Evolutionary conservation across 2,113 vertebrate species (phyloP), one percentile per base, ranked within the genome.

Genomic region (Casuarius casuarius): DNA sequence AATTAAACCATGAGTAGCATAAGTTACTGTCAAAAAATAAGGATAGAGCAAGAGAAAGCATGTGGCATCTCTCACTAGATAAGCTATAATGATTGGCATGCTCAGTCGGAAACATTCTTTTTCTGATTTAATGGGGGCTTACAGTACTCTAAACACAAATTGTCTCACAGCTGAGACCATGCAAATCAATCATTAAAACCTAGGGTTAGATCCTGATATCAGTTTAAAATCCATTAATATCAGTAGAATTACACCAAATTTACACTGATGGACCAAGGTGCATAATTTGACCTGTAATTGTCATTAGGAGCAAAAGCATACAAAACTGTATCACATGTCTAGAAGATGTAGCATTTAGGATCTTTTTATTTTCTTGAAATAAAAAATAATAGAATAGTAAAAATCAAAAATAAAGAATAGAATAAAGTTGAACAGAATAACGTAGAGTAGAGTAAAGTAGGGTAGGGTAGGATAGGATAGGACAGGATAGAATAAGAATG

Each of bases 21-120:
- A 88, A 95, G 80, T 86, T 95, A 80, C 94, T 97, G 96, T 96
- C 95, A 95, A 86, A 95, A 96, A 95, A 71, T 80, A 90, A 80
- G 46, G 83, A 77, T 86, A 79, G 92, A 92, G 68, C 35, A 67
- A 56, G 91, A 89, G 76, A 94, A 95, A 84, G 89, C 92, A 94
- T 97, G 94, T 96, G 95, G 95, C 86, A 94, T 89, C 92, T 89
- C 86, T 94, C 86, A 84, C 86, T 81, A 93, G 85, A 92, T 83
- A 90, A 80, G 82, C 75, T 40, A 49, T 84, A 86, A 86, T 97
- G 95, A 96, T 93, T 96, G 96, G 73, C 96, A 87, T 78, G 11
- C 61, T 90, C 88, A 86, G 88, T 94, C 90, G 88, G 90, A 95
- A 96, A 83, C 63, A 84, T 73, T 93, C 10, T 0, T 90, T 90